These are phyloP conservation scores for Mylabris phalerata DNA, from an alignment of 1,140 invertebrate species.

Conservation along the genomic window DNA sequence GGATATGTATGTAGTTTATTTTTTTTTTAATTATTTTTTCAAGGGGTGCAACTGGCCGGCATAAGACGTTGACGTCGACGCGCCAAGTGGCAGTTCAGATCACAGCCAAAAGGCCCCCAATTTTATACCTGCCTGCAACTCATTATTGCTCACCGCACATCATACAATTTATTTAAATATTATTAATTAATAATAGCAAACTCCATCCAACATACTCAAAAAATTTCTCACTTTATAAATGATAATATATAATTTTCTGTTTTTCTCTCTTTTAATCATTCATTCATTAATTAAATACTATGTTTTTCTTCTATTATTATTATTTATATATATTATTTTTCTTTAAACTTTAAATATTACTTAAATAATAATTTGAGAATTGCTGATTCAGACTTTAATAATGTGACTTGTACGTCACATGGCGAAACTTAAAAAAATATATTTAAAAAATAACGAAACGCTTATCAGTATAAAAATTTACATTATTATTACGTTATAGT, in stretches of 20 bases:
- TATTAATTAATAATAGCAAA: not conserved
- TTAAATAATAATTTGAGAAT: constrained; percentile 44
- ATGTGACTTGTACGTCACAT: constrained; percentile 34
- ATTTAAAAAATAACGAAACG: constrained; percentile 40
- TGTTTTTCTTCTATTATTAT: constrained; percentile 27
- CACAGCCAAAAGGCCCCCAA: constrained; percentile 39
- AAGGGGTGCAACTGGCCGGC: constrained; percentile 26
- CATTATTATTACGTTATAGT: constrained; percentile 24
- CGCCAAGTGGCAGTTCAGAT: constrained; percentile 38
- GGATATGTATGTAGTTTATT: constrained; percentile 40
- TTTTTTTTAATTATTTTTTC: constrained; percentile 27
- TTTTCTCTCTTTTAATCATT: too few species aligned
- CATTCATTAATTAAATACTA: constrained; percentile 5
- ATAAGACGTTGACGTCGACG: constrained; percentile 14
- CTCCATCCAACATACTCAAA: constrained; percentile 8
- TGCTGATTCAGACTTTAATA: constrained; percentile 43
- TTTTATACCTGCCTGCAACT: constrained; percentile 16
- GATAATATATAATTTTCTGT: constrained; percentile 28
- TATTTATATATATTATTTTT: constrained; percentile 34
- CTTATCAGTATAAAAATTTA: constrained; percentile 37
- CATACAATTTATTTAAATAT: too few species aligned
- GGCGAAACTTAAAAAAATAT: constrained; percentile 40
- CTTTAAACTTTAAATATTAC: constrained; percentile 34
- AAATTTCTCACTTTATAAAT: constrained; percentile 28
- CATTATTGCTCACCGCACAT: constrained; percentile 25